Percentiles rank a stretch among this genome's conserved stretches.
Evolutionary conservation across 2,888 invertebrate genomes (phyloP).

Genomic region (Eremobia ochroleuca): DNA sequence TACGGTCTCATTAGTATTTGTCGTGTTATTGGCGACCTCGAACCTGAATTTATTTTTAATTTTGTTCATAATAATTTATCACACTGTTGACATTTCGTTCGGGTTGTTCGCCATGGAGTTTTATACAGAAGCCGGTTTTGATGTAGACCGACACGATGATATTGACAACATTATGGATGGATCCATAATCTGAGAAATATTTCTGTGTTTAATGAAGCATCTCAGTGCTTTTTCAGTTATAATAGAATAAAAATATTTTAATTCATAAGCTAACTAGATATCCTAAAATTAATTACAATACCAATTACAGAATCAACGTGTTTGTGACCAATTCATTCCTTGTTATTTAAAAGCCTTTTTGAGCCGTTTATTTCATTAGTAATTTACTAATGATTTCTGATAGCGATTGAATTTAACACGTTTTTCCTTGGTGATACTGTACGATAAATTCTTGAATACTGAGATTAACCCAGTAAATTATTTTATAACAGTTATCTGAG

Average conservation of each 20-base stretch:
- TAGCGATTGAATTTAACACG: conserved; percentile 10
- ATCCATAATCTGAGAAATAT: not conserved
- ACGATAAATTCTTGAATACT: not conserved
- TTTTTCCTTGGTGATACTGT: not conserved
- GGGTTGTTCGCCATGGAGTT: conserved; percentile 15
- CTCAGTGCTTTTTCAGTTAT: not conserved
- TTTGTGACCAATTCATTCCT: conserved; percentile 21
- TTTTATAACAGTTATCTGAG: conserved; percentile 25
- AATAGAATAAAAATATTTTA: not conserved
- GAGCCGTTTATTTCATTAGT: conserved; percentile 8
- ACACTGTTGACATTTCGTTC: conserved; percentile 59
- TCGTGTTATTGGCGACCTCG: conserved; percentile 51
- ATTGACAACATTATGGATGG: conserved; percentile 15
- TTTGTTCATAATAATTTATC: conserved; percentile 39
- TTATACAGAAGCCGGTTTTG: conserved; percentile 54
- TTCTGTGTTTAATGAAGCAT: not conserved
- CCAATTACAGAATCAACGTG: conserved; percentile 5
- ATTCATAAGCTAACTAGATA: not conserved
- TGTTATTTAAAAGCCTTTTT: conserved; percentile 34
- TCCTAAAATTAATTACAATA: conserved; percentile 18
- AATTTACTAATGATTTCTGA: conserved; percentile 21
- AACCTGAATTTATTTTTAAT: conserved; percentile 62
- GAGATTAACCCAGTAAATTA: not conserved
- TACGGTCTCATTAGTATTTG: conserved; percentile 31
- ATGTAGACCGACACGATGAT: conserved; percentile 4